Conservation (phyloP, 2,797 vertebrate genomes). For the Australoheros facetus region DNA sequence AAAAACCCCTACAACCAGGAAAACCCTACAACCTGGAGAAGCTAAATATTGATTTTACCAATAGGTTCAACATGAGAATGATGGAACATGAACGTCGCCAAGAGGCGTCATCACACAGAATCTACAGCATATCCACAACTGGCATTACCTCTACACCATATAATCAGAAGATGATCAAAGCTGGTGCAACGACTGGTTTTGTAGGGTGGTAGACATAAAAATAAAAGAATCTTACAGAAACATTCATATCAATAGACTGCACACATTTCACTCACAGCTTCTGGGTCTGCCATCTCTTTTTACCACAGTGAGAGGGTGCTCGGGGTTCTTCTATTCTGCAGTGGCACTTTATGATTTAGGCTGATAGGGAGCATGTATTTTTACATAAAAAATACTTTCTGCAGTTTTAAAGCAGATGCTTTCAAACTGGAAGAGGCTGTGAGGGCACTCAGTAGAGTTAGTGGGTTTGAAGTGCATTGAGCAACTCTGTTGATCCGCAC, state of each 20-base stretch:
- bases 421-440: constrained; percentile 37
- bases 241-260: constrained; percentile 12
- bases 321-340: constrained; percentile 10
- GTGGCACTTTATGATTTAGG: constrained; percentile 37
- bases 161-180: not conserved
- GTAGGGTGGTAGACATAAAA: not conserved
- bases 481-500: constrained; percentile 54
- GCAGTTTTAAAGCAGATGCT: constrained; percentile 37
- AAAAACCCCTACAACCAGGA: not conserved
- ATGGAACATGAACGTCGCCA: constrained; percentile 15
- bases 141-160: not conserved
- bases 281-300: constrained; percentile 13
- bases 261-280: not conserved
- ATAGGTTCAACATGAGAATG: constrained; percentile 5
- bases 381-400: constrained; percentile 30
- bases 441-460: constrained; percentile 46
- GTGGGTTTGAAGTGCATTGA: constrained; percentile 57
- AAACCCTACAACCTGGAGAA: not conserved
- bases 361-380: constrained; percentile 33
- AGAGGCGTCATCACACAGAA: constrained; percentile 6
- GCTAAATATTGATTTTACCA: constrained; percentile 18
- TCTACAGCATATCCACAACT: constrained; percentile 1
- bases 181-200: not conserved
- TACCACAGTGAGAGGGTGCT: not conserved
- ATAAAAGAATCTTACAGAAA: constrained; percentile 5